Base-by-base conservation (phyloP, 2,113 vertebrate genomes). In the Coptodon rendalli region DNA sequence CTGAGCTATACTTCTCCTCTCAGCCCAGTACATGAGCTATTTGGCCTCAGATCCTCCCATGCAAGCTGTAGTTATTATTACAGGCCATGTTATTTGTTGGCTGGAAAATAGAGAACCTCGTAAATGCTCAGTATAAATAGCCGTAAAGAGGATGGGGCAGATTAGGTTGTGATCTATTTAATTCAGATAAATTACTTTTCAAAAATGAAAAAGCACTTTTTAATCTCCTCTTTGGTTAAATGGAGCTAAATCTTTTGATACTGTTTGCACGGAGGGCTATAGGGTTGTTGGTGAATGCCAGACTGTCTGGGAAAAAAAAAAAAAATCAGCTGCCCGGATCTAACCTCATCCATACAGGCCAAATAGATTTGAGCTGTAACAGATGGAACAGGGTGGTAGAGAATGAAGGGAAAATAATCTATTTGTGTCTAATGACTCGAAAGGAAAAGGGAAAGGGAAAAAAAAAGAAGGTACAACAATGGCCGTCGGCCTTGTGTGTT, bases 111-210 rank as follows among this genome's bases (percentile, higher is more conserved):
- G 61, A 68, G 88, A 86, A 52, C 27, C 27, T 78, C 1, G 10
- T 78, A 52, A 78, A 78, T 52, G 45, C 45, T 50, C 71, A 86
- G 84, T 61, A 81, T 83, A 89, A 94, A 92, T 81, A 87, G 61
- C 43, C 11, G 61, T 66, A 88, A 94, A 91, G 84, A 87, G 90
- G 76, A 90, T 87, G 79, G 83, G 61, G 34, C 63, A 94, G 89
- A 92, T 93, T 91, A 94, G 85, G 82, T 83, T 85, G 81, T 82
- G 87, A 93, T 94, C 85, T 91, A 76, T 89, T 93, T 90, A 83
- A 89, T 90, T 94, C 92, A 90, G 83, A 91, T 91, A 85, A 93
- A 92, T 90, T 84, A 90, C 88, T 93, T 92, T 93, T 92, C 40
- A 84, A 81, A 92, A 92, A 90, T 82, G 57, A 52, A 91, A 92